Percentiles rank a stretch among this genome's conserved stretches.
phyloP scores from a whole-genome alignment of 1,140 invertebrate genomes.

The Adoxophyes honmai region DNA sequence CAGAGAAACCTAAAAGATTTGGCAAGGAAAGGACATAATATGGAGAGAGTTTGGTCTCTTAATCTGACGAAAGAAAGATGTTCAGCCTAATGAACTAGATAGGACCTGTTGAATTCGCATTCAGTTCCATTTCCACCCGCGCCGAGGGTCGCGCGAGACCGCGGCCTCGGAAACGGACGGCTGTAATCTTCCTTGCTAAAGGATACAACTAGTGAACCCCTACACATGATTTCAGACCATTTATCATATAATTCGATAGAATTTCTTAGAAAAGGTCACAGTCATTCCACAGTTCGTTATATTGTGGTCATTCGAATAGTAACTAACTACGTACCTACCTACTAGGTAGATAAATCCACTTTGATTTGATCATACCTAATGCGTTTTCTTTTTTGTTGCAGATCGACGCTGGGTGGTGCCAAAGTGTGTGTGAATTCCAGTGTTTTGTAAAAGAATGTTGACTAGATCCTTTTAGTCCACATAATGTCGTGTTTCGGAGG shows the following conservation, averaged over 20 bases:
- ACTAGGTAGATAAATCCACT: background rate
- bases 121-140: background rate
- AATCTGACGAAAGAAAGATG: background rate
- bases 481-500: conserved; percentile 56
- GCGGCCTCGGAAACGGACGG: background rate
- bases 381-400: conserved; percentile 37
- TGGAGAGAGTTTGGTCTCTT: no score
- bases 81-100: background rate
- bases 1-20: no score
- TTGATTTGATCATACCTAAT: background rate
- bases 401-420: conserved; percentile 18
- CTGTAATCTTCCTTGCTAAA: background rate
- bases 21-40: no score
- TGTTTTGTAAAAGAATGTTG: background rate
- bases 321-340: no score
- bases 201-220: background rate
- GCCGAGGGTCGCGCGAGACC: background rate
- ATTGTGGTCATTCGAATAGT: no score
- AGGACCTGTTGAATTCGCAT: background rate
- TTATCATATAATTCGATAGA: background rate
- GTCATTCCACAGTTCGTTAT: no score
- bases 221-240: background rate
- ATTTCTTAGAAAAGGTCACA: no score
- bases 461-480: conserved; percentile 16
- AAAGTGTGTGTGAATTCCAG: conserved; percentile 5